Evolutionary conservation across 1,140 invertebrate species (phyloP), one percentile per base, ranked within the genome.

Genomic region (Meteorus sp.): DNA sequence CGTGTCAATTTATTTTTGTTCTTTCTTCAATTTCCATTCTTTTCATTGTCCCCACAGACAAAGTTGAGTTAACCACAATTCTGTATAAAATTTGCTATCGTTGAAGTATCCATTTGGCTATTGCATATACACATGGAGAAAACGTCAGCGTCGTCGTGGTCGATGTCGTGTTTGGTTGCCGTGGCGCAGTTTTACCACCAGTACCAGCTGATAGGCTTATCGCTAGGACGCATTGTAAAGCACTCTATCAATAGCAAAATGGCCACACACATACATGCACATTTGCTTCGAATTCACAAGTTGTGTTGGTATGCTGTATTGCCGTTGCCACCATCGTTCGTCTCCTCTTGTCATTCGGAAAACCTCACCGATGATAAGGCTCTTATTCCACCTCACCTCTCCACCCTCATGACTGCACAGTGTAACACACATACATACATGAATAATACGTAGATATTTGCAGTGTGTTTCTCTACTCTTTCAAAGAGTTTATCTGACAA

Each of bases 211-310:
- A 39, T 39, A 39, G 35, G 35, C 35, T 39, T 39, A 39, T 39
- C 35, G 15, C 8, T 39, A 39, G 35, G 13, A 39, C 13, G 13
- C 13, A 39, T 39, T 39, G 35, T 39, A 15, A 13, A 4, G n/a
- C n/a, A n/a, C 8, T 39, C 8, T 13, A 39, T 39, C 35, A 39
- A 39, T 39, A 39, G 35, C 35, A 39, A 39, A 39, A 39, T 39
- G 35, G 35, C 35, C 35, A 39, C 35, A 29, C 4, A 29, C 35
- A 39, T 13, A 29, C 4, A 29, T 29, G 11, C 35, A 4, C 4
- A n/a, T 7, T 15, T 15, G 8, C 35, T 39, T 15, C 8, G 3
- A 4, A 39, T 39, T 39, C 35, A 39, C 35, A n/a, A 4, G 8
- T 39, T 33, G 29, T 33, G 29, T 39, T 15, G 35, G n/a, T n/a